Base-by-base conservation (phyloP, 2,888 invertebrate species). In the Cryptosula pallasiana region DNA sequence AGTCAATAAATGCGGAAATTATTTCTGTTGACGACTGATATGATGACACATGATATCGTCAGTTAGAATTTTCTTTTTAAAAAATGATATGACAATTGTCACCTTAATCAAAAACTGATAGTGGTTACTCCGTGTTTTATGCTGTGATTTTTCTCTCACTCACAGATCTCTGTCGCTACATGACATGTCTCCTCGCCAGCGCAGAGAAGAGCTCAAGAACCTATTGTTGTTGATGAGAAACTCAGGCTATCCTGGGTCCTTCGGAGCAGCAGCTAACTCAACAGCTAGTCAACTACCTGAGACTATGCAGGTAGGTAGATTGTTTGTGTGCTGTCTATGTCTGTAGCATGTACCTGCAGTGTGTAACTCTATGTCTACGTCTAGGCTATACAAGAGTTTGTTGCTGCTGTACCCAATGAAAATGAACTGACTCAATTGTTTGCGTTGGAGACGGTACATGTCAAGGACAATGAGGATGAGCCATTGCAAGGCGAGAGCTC, bases 311-410 rank as follows among this genome's bases (percentile, higher is more conserved):
- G 63, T 63, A 34, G 5, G 5, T 13, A 20, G 5, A 45, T 45
- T 13, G 45, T 45, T 45, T 45, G 20, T 45, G 20, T n/a, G n/a
- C n/a, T n/a, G n/a, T n/a, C n/a, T n/a, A n/a, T n/a, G n/a, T n/a
- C n/a, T n/a, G n/a, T n/a, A n/a, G n/a, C n/a, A n/a, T n/a, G n/a
- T n/a, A n/a, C n/a, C n/a, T n/a, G n/a, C n/a, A n/a, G n/a, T n/a
- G n/a, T n/a, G n/a, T n/a, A n/a, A n/a, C n/a, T n/a, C n/a, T n/a
- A n/a, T n/a, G n/a, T n/a, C n/a, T n/a, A n/a, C n/a, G n/a, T 55
- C n/a, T 55, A 77, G 55, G 79, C 80, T 35, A 78, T 81, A 16
- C 72, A 76, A 34, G 76, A 77, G 25, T 81, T 82, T 77, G 78
- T 79, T 71, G 69, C 75, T n/a, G 74, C 73, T 45, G 74, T 79